Evolutionary conservation across 2,888 invertebrate genomes (phyloP).

Genomic region (Volucella inflata): DNA sequence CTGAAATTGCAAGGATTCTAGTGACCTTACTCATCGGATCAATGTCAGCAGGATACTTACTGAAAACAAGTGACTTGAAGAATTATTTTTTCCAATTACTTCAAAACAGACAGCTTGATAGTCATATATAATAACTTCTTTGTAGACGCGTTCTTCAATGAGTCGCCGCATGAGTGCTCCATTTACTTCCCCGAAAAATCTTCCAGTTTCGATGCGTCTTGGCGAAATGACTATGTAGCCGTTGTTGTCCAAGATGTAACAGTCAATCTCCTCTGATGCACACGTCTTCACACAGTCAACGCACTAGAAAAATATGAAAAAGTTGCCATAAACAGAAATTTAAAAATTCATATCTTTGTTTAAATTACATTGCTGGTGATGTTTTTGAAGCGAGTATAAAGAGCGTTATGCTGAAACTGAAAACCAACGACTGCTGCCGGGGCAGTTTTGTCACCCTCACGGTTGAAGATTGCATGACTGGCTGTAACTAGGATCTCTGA

Average conservation of each 20-base stretch:
- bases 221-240: conserved; percentile 94
- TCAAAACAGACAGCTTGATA: conserved; percentile 96
- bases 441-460: conserved; percentile 86
- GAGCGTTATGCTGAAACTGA: conserved; percentile 91
- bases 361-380: conserved; percentile 89
- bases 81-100: conserved; percentile 86
- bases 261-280: conserved; percentile 88
- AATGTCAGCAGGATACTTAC: conserved; percentile 83
- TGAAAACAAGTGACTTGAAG: conserved; percentile 86
- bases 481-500: conserved; percentile 91
- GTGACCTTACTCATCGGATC: neutral
- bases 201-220: conserved; percentile 89
- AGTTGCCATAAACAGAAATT: neutral
- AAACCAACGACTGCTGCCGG: conserved; percentile 90
- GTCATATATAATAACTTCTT: conserved; percentile 90
- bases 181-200: conserved; percentile 93
- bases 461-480: conserved; percentile 91
- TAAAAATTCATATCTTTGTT: neutral
- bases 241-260: conserved; percentile 94
- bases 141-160: conserved; percentile 90
- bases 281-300: conserved; percentile 85
- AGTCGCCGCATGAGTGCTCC: conserved; percentile 90
- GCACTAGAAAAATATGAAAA: conserved; percentile 58
- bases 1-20: conserved; percentile 80
- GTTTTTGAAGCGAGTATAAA: conserved; percentile 90